Evolutionary conservation across 2,797 vertebrate genomes (phyloP), one percentile per base, ranked within the genome.

Genomic region (Epinephelus awoara): DNA sequence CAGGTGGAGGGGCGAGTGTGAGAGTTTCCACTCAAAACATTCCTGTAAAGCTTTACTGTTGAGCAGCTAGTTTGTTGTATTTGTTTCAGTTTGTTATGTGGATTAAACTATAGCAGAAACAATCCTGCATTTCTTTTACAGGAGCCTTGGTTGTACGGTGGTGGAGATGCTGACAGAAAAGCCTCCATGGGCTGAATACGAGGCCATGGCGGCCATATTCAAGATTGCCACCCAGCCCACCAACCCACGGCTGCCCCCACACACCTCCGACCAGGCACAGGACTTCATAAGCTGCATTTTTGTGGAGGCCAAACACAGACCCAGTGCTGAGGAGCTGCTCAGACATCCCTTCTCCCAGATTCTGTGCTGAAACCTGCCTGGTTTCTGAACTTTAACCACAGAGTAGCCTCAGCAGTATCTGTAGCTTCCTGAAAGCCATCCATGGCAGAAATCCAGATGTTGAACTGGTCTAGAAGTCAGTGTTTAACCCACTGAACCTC

Each of bases 121-220:
- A 38, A 51, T 12, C 21, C 0, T 38, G 11, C 5, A 0, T 66
- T 64, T 82, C 1, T 65, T 69, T 70, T 77, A 10, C 46, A 99
- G 98, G 98, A 99, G 98, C 90, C 96, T 99, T 0, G 98, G 96
- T 75, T 99, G 98, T 80, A 99, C 98, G 0, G 98, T 99, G 89
- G 98, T 99, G 81, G 98, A 99, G 91, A 99, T 99, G 98, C 93
- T 99, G 93, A 99, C 98, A 0, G 97, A 99, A 91, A 99, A 99
- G 77, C 98, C 98, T 18, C 98, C 98, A 0, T 99, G 98, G 98
- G 98, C 98, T 13, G 98, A 99, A 88, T 99, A 96, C 54, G 98
- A 99, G 91, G 98, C 98, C 85, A 99, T 99, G 98, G 98, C 98
- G 0, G 98, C 98, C 80, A 99, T 99, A 85, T 99, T 99, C 94